Evolutionary conservation across 2,113 vertebrate species (phyloP).

Genomic region (Papio anubis): DNA sequence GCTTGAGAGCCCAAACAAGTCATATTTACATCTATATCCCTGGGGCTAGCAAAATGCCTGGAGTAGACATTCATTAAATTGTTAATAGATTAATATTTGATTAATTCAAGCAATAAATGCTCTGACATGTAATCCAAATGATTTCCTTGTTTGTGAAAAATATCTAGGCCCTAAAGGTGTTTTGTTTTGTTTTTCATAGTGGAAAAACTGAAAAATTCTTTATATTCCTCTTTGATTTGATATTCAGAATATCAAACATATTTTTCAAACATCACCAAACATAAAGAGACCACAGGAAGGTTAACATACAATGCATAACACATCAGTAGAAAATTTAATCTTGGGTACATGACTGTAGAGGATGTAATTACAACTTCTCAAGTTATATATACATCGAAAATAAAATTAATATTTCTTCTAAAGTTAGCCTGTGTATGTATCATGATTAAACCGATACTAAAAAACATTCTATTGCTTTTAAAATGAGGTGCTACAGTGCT

Average conservation of each 20-base stretch:
- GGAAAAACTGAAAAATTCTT: conserved; percentile 21
- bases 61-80: conserved; percentile 22
- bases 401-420: conserved; percentile 28
- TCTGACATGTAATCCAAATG: conserved; percentile 8
- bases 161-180: background rate
- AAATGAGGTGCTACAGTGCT: background rate
- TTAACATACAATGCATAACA: background rate
- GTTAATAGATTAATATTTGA: conserved; percentile 19
- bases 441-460: background rate
- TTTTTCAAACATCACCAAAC: conserved; percentile 13
- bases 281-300: background rate
- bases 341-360: background rate
- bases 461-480: background rate
- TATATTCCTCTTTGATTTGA: conserved; percentile 8
- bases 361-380: background rate
- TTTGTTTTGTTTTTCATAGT: conserved; percentile 1
- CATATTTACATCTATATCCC: background rate
- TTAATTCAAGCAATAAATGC: conserved; percentile 14
- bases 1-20: background rate
- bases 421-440: background rate
- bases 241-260: background rate
- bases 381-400: conserved; percentile 37
- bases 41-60: conserved; percentile 17
- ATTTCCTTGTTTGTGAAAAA: conserved; percentile 29
- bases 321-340: conserved; percentile 6